A percentile compares a stretch with the other conserved stretches of the same genome.
These are phyloP conservation scores for Dendrolimus houi DNA, from an alignment of 2,888 invertebrate species.

Conservation along the genomic window DNA sequence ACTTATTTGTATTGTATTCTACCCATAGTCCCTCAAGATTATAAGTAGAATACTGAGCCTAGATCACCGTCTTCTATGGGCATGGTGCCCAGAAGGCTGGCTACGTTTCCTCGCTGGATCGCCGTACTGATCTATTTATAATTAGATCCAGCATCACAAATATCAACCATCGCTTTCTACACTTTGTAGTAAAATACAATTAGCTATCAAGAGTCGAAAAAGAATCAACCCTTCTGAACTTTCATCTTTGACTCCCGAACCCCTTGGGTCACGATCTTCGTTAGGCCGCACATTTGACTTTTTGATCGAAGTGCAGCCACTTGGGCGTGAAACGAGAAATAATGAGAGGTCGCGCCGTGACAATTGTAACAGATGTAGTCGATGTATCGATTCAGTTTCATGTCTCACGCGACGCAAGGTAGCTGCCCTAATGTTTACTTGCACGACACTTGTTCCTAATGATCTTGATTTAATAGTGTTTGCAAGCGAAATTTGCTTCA, in stretches of 20 bases:
- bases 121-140: no score
- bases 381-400: constrained; percentile 18
- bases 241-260: not conserved
- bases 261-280: constrained; percentile 22
- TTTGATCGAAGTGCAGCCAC: constrained; percentile 13
- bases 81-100: no score
- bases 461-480: not conserved
- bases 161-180: no score
- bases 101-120: no score
- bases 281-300: constrained; percentile 24
- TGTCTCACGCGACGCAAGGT: constrained; percentile 4
- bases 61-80: no score
- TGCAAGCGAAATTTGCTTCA: no score
- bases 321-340: constrained; percentile 18
- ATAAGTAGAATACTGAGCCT: no score
- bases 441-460: not conserved
- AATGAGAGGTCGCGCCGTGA: constrained; percentile 30
- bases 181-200: no score
- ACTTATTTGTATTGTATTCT: no score
- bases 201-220: no score
- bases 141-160: no score
- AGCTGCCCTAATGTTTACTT: not conserved
- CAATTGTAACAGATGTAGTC: constrained; percentile 20
- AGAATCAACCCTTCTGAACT: not conserved
- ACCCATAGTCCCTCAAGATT: no score